Base-by-base conservation (phyloP, 2,797 vertebrate genomes). In the Falco rusticolus region DNA sequence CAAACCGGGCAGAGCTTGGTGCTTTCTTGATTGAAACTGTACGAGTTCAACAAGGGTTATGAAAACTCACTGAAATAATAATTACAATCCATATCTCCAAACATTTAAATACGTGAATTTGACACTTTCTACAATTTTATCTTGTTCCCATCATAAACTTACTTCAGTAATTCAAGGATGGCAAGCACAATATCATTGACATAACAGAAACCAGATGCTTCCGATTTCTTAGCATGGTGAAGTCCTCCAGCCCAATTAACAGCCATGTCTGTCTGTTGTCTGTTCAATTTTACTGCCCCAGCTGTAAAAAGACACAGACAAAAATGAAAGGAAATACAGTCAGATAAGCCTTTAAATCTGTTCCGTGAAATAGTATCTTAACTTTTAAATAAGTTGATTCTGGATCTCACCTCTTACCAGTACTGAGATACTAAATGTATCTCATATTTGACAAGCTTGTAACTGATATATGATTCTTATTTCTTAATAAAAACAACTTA, bases 161-260 rank as follows among this genome's bases (percentile, higher is more conserved):
- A 99, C 99, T 99, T 99, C 75, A 99, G 98, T 92, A 99, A 98
- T 88, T 99, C 99, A 87, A 99, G 98, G 95, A 99, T 99, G 93
- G 99, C 99, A 89, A 99, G 98, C 43, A 99, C 99, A 6, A 99
- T 99, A 97, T 99, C 99, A 82, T 99, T 99, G 48, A 99, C 99
- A 3, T 99, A 99, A 97, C 99, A 99, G 96, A 99, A 99, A 60
- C 99, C 99, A 33, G 99, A 99, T 11, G 99, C 99, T 92, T 99
- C 99, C 0, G 99, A 99, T 91, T 99, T 99, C 97, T 99, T 99
- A 29, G 99, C 99, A 34, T 99, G 99, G 97, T 99, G 99, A 87
- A 99, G 98, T 76, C 99, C 99, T 96, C 99, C 99, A 43, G 99
- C 99, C 99, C 99, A 99, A 93, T 99, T 99, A 89, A 99, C 98